Base-by-base conservation (phyloP, 2,113 vertebrate species). In the Mus pahari region DNA sequence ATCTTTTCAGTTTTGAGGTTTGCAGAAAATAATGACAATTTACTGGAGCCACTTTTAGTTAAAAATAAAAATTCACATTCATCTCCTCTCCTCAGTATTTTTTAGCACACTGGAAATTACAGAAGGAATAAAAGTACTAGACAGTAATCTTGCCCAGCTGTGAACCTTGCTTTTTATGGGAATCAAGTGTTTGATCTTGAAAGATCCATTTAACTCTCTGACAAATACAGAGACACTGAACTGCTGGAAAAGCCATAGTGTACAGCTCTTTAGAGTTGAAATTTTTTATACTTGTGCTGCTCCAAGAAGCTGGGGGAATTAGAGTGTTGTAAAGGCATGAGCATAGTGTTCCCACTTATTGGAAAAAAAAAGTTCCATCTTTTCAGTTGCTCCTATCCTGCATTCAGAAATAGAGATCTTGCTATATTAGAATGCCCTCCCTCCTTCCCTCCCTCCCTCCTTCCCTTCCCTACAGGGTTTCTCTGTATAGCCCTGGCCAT, bases 121-220 rank as follows among this genome's bases (percentile, higher is more conserved):
- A 96, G 90, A 96, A 96, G 94, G 71, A 50, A 74, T 58, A 79
- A 75, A 89, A 95, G 82, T 89, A 71, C 92, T 77, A 90, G 91
- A 96, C 19, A 75, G 64, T 94, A 92, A 95, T 96, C 95, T 90
- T 96, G 60, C 87, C 64, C 83, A 94, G 93, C 90, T 97, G 58
- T 88, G 91, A 96, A 90, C 83, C 62, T 92, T 95, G 92, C 83
- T 95, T 96, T 95, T 95, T 82, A 55, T 96, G 50, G 92, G 93
- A 97, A 96, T 96, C 96, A 94, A 97, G 74, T 94, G 91, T 96
- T 95, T 95, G 97, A 96, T 96, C 84, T 62, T 84, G 89, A 88
- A 96, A 66, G 96, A 96, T 96, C 95, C 90, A 92, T 88, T 97
- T 96, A 79, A 86, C 45, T 95, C 84, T 94, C 95, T 87, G 95